Percentiles rank a stretch among this genome's conserved stretches.
phyloP scores from a whole-genome alignment of 2,113 vertebrate species.

The Crotalus horridus region DNA sequence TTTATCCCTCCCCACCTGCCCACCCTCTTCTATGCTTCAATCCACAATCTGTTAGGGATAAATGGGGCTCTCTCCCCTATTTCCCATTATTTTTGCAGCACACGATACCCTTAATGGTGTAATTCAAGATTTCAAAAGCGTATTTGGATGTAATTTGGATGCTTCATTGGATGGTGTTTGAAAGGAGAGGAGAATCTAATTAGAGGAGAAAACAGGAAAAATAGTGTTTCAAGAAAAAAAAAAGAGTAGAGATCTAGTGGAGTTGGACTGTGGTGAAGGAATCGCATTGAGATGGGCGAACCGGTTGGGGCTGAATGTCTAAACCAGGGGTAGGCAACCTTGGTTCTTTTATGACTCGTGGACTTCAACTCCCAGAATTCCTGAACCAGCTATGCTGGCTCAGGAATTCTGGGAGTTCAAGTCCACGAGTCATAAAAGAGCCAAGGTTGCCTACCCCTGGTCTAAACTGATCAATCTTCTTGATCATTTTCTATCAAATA shows the following conservation, averaged over 20 bases:
- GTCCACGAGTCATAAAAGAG: no score
- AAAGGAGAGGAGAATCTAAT: conserved; percentile 71
- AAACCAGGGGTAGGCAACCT: no score
- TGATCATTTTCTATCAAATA: neutral
- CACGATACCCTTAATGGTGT: conserved; percentile 34
- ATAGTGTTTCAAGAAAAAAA: conserved; percentile 49
- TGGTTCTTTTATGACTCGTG: no score
- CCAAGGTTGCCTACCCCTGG: no score
- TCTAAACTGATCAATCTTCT: neutral
- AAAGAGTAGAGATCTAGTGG: neutral
- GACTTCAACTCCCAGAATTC: no score
- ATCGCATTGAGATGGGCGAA: neutral
- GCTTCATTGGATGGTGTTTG: conserved; percentile 69
- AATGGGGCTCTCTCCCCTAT: conserved; percentile 1
- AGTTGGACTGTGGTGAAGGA: neutral
- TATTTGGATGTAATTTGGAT: conserved; percentile 71
- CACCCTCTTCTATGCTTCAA: neutral
- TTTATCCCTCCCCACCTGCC: neutral
- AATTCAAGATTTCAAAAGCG: conserved; percentile 67
- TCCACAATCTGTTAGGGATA: neutral
- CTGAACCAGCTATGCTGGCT: no score
- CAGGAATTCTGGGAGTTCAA: no score
- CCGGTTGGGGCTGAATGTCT: neutral
- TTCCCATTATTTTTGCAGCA: conserved; percentile 27
- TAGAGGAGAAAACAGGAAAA: conserved; percentile 67